Conservation (phyloP, 2,113 vertebrate genomes). For the Alosa alosa region DNA sequence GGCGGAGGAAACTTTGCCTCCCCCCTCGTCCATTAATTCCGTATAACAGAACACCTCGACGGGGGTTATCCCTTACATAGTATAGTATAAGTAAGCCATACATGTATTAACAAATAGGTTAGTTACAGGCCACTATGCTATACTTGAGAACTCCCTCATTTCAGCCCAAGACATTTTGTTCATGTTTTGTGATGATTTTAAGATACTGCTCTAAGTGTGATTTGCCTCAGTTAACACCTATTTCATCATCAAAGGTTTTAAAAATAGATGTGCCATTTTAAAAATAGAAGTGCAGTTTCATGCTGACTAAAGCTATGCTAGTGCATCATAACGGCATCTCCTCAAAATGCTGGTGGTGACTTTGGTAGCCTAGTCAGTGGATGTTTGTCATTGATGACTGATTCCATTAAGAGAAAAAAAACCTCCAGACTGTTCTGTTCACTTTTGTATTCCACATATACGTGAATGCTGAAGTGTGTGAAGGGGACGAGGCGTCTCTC, state of each 20-base stretch:
- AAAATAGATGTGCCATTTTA: not conserved
- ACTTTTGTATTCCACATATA: not conserved
- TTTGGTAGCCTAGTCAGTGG: too few species aligned
- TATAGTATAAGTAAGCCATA: too few species aligned
- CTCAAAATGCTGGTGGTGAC: too few species aligned
- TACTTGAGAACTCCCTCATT: not conserved
- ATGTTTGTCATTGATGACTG: too few species aligned
- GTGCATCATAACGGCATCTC: too few species aligned
- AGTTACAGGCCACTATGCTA: too few species aligned
- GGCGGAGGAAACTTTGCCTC: too few species aligned
- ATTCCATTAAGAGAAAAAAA: not conserved
- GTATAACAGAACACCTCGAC: too few species aligned
- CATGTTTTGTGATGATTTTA: not conserved
- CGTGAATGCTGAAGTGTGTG: not conserved
- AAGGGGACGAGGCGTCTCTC: conserved; percentile 33
- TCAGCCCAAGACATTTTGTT: not conserved
- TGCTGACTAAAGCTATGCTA: too few species aligned
- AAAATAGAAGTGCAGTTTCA: not conserved
- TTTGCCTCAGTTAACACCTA: not conserved
- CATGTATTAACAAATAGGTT: too few species aligned
- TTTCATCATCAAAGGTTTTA: not conserved
- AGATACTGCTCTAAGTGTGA: not conserved
- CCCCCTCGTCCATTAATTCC: too few species aligned
- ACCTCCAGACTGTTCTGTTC: not conserved
- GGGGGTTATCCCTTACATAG: too few species aligned